A percentile compares a stretch with the other conserved stretches of the same genome.
Conservation (phyloP, 2,888 invertebrate species). For the Sepiola atlantica region DNA sequence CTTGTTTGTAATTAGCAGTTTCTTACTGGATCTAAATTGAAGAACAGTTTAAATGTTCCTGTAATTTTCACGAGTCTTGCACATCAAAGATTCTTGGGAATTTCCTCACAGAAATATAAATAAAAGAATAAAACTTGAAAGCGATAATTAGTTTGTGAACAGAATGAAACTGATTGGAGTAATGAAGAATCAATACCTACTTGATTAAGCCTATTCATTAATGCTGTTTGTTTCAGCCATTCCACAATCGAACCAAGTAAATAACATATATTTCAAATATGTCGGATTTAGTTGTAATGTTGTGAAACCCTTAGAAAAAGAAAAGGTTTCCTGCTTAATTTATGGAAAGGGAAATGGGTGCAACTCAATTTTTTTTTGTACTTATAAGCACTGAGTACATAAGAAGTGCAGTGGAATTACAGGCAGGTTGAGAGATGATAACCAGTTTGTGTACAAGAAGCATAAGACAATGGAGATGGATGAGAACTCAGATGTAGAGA, state of each 20-base stretch:
- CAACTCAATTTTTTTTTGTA: too few species aligned
- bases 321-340: too few species aligned
- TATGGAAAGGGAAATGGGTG: too few species aligned
- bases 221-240: conserved; percentile 32
- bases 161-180: conserved; percentile 19
- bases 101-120: background rate
- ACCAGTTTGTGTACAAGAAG: too few species aligned
- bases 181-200: background rate
- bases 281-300: background rate
- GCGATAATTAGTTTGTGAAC: background rate
- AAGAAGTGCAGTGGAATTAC: too few species aligned
- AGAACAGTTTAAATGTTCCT: background rate
- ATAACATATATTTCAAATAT: background rate
- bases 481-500: too few species aligned
- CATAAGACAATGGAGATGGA: too few species aligned
- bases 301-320: too few species aligned
- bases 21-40: conserved; percentile 13
- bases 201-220: conserved; percentile 32
- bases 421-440: too few species aligned
- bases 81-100: conserved; percentile 13
- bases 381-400: too few species aligned
- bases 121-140: background rate
- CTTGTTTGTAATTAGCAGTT: background rate
- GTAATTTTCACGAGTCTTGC: background rate
- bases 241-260: conserved; percentile 5